Base-by-base conservation (phyloP, 2,797 vertebrate species). In the Tympanoctomys barrerae region DNA sequence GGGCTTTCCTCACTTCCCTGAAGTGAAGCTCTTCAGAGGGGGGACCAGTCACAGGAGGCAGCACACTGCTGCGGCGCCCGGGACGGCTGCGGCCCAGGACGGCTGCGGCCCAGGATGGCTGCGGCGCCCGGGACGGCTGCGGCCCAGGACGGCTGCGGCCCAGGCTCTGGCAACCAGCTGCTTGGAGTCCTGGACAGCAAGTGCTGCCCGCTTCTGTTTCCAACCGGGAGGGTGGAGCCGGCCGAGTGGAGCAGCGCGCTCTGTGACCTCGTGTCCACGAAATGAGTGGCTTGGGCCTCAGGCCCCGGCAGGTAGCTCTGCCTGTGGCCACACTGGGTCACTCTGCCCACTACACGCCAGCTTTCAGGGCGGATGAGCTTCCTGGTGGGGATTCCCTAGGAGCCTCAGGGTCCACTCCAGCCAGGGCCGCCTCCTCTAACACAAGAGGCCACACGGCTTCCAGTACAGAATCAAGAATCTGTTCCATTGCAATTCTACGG, bases 11-110 rank as follows among this genome's bases (percentile, higher is more conserved):
- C 64, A 88, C 70, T 46, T 82, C 82, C 57, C 66, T 77, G 5
- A 89, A 94, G 90, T 22, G 81, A 93, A 96, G 80, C n/a, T 86
- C 83, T 88, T 36, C 18, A 36, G 24, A 93, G 22, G 78, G 33
- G n/a, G n/a, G 93, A 62, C 82, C 68, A 86, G 95, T 61, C 77
- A 86, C 64, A 87, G 42, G 91, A 89, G 86, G 31, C 82, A 94
- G 66, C 57, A 92, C 83, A 62, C 13, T 68, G 59, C 31, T 75
- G 89, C 57, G 66, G 61, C 16, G 39, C 64, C 81, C 14, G 39
- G 46, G 36, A 22, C 8, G 33, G 1, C 66, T 9, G 8, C 33
- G 21, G 33, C 66, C 7, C 33, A 8, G 7, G 9, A 22, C 8
- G 33, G 1, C 66, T 9, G 8, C 33, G 21, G 33, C 66, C 7